Conservation (phyloP, 2,797 vertebrate genomes). For the Gymnothorax javanicus region DNA sequence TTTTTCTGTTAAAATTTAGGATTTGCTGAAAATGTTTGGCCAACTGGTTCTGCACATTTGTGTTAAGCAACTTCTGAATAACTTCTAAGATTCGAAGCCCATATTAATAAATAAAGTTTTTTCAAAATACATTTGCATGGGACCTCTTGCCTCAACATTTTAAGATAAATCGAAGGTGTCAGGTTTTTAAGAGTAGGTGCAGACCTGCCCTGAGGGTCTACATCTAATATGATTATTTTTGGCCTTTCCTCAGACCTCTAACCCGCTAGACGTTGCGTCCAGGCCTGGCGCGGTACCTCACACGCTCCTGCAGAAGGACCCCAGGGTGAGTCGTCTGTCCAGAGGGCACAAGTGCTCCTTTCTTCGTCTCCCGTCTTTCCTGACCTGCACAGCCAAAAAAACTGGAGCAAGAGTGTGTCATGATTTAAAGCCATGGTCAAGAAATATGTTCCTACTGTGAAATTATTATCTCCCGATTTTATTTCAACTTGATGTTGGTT, state of each 20-base stretch:
- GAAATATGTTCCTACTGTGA: too few relatives aligned
- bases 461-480: too few relatives aligned
- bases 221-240: background rate
- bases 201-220: background rate
- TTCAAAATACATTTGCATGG: too few relatives aligned
- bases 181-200: background rate
- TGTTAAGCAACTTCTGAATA: too few relatives aligned
- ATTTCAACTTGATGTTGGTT: too few relatives aligned
- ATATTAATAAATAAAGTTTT: too few relatives aligned
- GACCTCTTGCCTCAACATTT: too few relatives aligned
- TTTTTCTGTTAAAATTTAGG: too few relatives aligned
- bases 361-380: background rate
- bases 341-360: background rate
- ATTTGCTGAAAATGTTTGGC: too few relatives aligned
- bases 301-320: constrained; percentile 94
- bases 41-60: too few relatives aligned
- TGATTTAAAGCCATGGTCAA: background rate
- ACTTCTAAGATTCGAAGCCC: too few relatives aligned
- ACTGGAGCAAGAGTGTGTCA: background rate
- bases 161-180: too few relatives aligned
- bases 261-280: constrained; percentile 89
- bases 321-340: constrained; percentile 80
- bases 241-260: constrained; percentile 80
- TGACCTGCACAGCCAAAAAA: background rate
- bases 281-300: constrained; percentile 92